These are phyloP conservation scores for Agrochola circellaris DNA, from an alignment of 2,888 invertebrate genomes.

Conservation along the genomic window DNA sequence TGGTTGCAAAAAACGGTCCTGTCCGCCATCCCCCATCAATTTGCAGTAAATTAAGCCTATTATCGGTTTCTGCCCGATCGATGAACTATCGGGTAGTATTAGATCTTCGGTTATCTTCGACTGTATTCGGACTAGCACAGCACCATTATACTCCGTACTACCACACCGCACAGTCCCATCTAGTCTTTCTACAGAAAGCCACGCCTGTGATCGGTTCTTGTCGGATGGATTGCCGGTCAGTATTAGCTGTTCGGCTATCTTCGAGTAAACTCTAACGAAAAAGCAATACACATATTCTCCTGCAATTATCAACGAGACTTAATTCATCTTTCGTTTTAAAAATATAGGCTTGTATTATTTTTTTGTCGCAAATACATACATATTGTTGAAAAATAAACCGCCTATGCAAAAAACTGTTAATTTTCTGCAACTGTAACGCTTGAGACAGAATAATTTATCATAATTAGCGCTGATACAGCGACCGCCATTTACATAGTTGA, in stretches of 20 bases:
- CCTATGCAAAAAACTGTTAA: constrained; percentile 6
- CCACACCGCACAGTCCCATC: not conserved
- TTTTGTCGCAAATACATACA: not conserved
- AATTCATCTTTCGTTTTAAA: not conserved
- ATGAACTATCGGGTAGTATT: constrained; percentile 93
- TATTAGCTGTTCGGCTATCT: not conserved
- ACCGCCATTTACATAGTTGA: constrained; percentile 61
- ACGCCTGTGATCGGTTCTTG: not conserved
- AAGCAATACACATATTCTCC: not conserved
- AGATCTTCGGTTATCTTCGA: not conserved
- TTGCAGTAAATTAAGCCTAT: constrained; percentile 14
- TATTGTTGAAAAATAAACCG: not conserved
- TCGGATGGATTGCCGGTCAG: not conserved
- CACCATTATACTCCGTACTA: too few relatives aligned
- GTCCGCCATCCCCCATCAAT: too few relatives aligned
- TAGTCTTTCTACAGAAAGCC: not conserved
- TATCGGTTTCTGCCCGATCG: constrained; percentile 96
- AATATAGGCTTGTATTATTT: not conserved
- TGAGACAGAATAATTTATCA: constrained; percentile 59
- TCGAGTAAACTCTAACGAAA: not conserved
- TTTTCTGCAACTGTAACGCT: constrained; percentile 30
- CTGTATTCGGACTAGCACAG: not conserved
- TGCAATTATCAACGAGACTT: not conserved
- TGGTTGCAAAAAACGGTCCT: not conserved
- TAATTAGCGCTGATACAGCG: constrained; percentile 57